Conservation (phyloP, 1,140 invertebrate species). For the Zophobas atratus region DNA sequence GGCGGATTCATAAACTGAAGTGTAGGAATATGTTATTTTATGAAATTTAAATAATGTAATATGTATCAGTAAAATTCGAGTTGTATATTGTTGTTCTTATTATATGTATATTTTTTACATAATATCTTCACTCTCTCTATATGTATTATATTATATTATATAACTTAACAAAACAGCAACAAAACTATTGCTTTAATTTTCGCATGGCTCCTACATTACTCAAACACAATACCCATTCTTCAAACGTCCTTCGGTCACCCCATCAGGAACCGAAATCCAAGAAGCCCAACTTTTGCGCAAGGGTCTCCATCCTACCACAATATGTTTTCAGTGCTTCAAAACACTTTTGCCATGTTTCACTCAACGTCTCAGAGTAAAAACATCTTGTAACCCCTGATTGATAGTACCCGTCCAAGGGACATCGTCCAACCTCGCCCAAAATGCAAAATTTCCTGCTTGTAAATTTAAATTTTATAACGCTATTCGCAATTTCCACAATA, state of each 20-base stretch:
- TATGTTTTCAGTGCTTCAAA: constrained; percentile 44
- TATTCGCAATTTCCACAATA: constrained; percentile 18
- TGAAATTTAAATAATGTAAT: too few relatives aligned
- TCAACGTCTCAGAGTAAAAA: constrained; percentile 2
- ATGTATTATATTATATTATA: too few relatives aligned
- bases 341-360: neutral
- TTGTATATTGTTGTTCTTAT: too few relatives aligned
- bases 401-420: constrained; percentile 21
- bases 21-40: too few relatives aligned
- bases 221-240: neutral
- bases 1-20: too few relatives aligned
- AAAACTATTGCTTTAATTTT: too few relatives aligned
- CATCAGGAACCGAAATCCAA: too few relatives aligned
- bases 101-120: too few relatives aligned
- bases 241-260: neutral
- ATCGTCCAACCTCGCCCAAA: constrained; percentile 11
- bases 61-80: too few relatives aligned
- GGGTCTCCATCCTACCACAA: constrained; percentile 6
- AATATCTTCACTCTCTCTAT: too few relatives aligned
- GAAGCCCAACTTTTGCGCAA: constrained; percentile 24
- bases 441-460: neutral
- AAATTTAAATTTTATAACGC: constrained; percentile 27
- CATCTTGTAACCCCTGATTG: constrained; percentile 4
- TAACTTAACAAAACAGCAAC: too few relatives aligned
- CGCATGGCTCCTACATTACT: too few relatives aligned